Base-by-base conservation (phyloP, 2,888 invertebrate species). In the Electrophaes corylata region DNA sequence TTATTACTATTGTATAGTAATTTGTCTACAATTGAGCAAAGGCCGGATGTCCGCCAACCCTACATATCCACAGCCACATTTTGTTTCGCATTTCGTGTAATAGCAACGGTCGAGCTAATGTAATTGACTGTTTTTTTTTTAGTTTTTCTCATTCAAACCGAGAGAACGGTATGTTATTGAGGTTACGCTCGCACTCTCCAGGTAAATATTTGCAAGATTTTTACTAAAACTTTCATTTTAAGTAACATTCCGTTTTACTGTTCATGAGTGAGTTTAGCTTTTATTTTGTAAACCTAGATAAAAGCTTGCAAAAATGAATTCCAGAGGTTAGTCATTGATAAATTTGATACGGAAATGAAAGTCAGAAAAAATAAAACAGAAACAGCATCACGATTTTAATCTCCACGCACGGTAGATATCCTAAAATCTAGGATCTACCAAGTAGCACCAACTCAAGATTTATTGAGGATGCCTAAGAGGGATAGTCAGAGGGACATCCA, bases 121-220 rank as follows among this genome's bases (percentile, higher is more conserved):
- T 88, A 86, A 88, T 88, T 86, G 87, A 79, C 73, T 77, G 71
- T 73, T 78, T 78, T 83, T n/a, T n/a, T n/a, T 84, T 81, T 74
- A 67, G 66, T 72, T 77, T 75, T 67, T 66, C 70, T 68, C 74
- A 78, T 80, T 81, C 75, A 73, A 76, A 81, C 72, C 66, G 71
- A 73, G 75, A 71, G 72, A 78, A 74, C 70, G 71, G 70, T 71
- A 68, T 73, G 71, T 71, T 65, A 67, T 71, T 75, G 79, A 72
- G 79, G 76, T 79, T 78, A 56, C 39, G n/a, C n/a, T n/a, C 14
- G 39, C 50, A 52, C 23, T 43, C 41, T 50, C 16, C 41, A 12
- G 44, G 39, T 40, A 44, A 48, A 43, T 20, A 37, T 43, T 39
- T 12, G 33, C 23, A 48, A 26, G 20, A 12, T 5, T 40, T 48